Percentiles rank a stretch among this genome's conserved stretches.
phyloP scores from a whole-genome alignment of 2,113 vertebrate genomes.

The Pseudonaja textilis region DNA sequence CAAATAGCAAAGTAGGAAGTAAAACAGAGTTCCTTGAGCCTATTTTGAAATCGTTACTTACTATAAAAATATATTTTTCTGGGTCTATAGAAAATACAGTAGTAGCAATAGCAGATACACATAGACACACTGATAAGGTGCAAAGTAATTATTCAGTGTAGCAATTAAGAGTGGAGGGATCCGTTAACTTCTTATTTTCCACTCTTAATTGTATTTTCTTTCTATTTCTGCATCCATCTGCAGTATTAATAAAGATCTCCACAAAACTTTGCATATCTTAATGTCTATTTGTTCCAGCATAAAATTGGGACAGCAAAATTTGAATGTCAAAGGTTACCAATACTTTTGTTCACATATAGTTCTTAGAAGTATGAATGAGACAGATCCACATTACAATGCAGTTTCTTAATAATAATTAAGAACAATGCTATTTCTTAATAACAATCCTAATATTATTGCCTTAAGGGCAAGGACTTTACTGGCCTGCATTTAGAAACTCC shows the following conservation, averaged over 20 bases:
- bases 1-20: neutral
- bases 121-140: neutral
- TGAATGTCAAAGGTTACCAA: neutral
- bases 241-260: neutral
- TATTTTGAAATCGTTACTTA: neutral
- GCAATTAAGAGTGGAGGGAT: neutral
- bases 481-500: conserved; percentile 81
- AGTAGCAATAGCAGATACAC: neutral
- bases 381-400: neutral
- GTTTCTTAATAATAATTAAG: neutral
- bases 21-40: neutral
- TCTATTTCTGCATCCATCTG: neutral
- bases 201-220: neutral
- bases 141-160: neutral
- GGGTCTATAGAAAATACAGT: neutral
- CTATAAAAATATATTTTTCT: neutral
- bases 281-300: neutral
- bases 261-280: neutral
- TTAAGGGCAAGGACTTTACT: conserved; percentile 44
- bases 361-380: neutral
- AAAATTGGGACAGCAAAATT: neutral
- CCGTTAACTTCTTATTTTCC: neutral
- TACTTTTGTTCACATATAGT: neutral
- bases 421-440: neutral
- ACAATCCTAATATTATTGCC: neutral